Percentiles rank a stretch among this genome's conserved stretches.
phyloP scores from a whole-genome alignment of 2,888 invertebrate species.

The Ernsta delagoae region DNA sequence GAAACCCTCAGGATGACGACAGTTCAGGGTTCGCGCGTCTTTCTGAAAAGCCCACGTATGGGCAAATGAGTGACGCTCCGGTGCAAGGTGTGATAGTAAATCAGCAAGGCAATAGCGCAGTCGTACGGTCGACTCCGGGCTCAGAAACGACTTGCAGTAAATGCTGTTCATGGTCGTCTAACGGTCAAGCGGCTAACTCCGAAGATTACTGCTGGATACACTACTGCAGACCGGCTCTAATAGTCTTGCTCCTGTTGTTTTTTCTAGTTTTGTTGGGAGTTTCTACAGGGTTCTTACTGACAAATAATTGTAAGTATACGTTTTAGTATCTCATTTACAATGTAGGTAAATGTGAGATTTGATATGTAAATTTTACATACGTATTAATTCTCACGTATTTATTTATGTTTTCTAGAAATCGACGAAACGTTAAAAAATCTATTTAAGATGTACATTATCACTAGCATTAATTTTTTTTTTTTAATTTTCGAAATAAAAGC shows the following conservation, averaged over 20 bases:
- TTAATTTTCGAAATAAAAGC: no score
- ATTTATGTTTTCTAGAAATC: no score
- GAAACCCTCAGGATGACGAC: slow-evolving; percentile 78
- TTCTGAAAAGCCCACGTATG: slow-evolving; percentile 71
- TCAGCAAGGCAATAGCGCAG: slow-evolving; percentile 81
- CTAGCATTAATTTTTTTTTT: no score
- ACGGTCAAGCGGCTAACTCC: slow-evolving; percentile 69
- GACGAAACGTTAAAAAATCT: no score
- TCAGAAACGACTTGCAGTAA: slow-evolving; percentile 62
- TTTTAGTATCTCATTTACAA: background rate
- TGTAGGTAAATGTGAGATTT: no score
- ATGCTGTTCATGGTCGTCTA: slow-evolving; percentile 69
- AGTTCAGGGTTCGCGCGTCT: slow-evolving; percentile 77
- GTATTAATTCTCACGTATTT: no score
- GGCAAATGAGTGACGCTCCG: slow-evolving; percentile 75
- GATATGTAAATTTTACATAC: no score
- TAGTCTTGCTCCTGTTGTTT: slow-evolving; percentile 80
- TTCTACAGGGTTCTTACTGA: slow-evolving; percentile 84
- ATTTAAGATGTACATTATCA: no score
- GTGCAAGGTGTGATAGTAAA: slow-evolving; percentile 82
- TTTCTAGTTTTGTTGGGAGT: slow-evolving; percentile 83
- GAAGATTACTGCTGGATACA: slow-evolving; percentile 83
- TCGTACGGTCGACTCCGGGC: slow-evolving; percentile 64
- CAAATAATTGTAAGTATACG: slow-evolving; percentile 84
- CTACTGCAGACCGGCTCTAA: slow-evolving; percentile 82